phyloP scores from a whole-genome alignment of 2,888 invertebrate genomes.

The Chalcis sispes region DNA sequence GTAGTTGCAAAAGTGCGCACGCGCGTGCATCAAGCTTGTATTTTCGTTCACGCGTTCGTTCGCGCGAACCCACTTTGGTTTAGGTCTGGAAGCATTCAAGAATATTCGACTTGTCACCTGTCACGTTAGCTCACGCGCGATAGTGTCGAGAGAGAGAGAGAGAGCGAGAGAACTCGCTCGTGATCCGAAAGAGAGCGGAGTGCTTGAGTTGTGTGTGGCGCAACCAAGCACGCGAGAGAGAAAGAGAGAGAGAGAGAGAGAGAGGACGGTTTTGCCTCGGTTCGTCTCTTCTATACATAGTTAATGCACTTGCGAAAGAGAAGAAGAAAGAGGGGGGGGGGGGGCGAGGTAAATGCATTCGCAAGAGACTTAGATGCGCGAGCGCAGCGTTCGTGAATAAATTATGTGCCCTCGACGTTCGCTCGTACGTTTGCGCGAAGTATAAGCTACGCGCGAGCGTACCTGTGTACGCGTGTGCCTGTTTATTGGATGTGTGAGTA shows the following conservation, averaged over 20 bases:
- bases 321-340: not conserved
- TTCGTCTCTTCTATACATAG: slow-evolving; percentile 27
- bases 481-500: not conserved
- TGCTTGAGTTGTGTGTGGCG: too few relatives aligned
- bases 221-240: not conserved
- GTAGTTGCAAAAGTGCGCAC: not conserved
- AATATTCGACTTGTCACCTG: slow-evolving; percentile 38
- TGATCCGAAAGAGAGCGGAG: too few relatives aligned
- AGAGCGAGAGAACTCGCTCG: not conserved
- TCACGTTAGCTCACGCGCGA: slow-evolving; percentile 17
- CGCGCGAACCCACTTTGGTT: slow-evolving; percentile 19
- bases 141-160: slow-evolving; percentile 3
- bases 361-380: slow-evolving; percentile 4
- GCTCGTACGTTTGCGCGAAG: too few relatives aligned
- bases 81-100: not conserved
- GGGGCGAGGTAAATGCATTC: not conserved
- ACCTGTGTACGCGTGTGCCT: slow-evolving; percentile 1
- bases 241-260: not conserved
- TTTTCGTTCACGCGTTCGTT: not conserved
- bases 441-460: not conserved
- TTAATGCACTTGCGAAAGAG: slow-evolving; percentile 19
- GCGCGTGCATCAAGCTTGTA: slow-evolving; percentile 6
- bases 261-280: not conserved
- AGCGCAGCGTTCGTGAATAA: slow-evolving; percentile 33
- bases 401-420: slow-evolving; percentile 20